phyloP scores from a whole-genome alignment of 2,888 invertebrate species.

The Drosophila kuntzei region DNA sequence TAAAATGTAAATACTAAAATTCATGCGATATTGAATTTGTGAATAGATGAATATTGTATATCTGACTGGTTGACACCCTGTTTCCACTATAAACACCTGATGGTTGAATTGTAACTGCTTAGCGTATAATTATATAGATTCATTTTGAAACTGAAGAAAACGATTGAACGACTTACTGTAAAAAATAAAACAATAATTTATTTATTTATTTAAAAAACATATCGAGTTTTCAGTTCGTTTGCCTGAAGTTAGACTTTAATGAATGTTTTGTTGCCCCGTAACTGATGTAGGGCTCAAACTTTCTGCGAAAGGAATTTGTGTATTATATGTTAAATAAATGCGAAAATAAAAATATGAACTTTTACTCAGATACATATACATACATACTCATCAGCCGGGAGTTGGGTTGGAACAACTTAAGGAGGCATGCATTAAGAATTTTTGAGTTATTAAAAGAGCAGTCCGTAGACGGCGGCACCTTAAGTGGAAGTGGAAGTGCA shows the following conservation, averaged over 20 bases:
- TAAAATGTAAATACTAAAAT: too few species aligned
- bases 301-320: slow-evolving; percentile 26
- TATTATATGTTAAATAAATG: slow-evolving; percentile 63
- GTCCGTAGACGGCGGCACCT: slow-evolving; percentile 12
- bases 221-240: neutral
- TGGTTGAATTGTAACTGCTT: too few species aligned
- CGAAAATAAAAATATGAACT: slow-evolving; percentile 25
- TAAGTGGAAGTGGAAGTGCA: slow-evolving; percentile 33
- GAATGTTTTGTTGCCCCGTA: slow-evolving; percentile 20
- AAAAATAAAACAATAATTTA: too few species aligned
- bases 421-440: slow-evolving; percentile 15
- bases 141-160: too few species aligned
- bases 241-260: slow-evolving; percentile 21
- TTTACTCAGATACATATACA: neutral
- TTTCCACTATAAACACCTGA: too few species aligned
- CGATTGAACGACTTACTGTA: too few species aligned
- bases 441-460: slow-evolving; percentile 32
- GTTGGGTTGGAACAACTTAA: neutral
- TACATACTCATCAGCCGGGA: neutral
- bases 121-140: too few species aligned
- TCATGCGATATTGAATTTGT: too few species aligned
- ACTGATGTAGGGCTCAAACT: slow-evolving; percentile 17
- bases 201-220: too few species aligned
- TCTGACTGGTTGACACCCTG: too few species aligned
- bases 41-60: neutral